Percentiles rank a stretch among this genome's conserved stretches.
These are phyloP conservation scores for Rhyacophila evoluta DNA, from an alignment of 2,888 invertebrate species.

Conservation along the genomic window DNA sequence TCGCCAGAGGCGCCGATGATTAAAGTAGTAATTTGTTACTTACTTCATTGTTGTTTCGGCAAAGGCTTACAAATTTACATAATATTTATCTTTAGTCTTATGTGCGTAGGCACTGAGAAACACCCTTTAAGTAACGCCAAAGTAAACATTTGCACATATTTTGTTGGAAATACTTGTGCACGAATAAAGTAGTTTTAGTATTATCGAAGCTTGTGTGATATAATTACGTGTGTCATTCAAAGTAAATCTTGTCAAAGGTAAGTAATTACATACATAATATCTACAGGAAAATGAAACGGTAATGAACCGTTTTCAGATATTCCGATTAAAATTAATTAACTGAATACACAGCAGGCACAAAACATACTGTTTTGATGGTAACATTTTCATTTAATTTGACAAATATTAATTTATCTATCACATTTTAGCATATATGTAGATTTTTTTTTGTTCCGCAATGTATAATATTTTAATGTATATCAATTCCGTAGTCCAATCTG, in stretches of 20 bases:
- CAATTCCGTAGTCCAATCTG: too few species aligned
- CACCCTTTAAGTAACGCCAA: constrained; percentile 4
- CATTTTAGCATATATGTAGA: too few species aligned
- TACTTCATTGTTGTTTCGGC: constrained; percentile 39
- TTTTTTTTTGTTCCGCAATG: too few species aligned
- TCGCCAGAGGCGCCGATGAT: constrained; percentile 36
- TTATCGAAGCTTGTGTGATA: not conserved
- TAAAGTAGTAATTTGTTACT: constrained; percentile 47
- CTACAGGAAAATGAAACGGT: too few species aligned
- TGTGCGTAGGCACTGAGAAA: constrained; percentile 32
- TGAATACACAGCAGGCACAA: too few species aligned
- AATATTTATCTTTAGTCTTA: constrained; percentile 47
- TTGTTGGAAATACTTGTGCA: not conserved
- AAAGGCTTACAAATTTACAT: constrained; percentile 48
- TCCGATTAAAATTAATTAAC: too few species aligned
- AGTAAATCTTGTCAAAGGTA: not conserved
- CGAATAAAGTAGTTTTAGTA: not conserved
- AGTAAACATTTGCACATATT: constrained; percentile 16
- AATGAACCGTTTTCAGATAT: too few species aligned
- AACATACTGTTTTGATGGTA: too few species aligned
- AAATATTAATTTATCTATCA: too few species aligned
- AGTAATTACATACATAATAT: too few species aligned
- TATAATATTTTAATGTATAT: too few species aligned
- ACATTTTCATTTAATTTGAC: too few species aligned
- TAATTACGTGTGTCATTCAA: not conserved